Evolutionary conservation across 2,888 invertebrate species (phyloP).

Genomic region (Torymus tubicola): DNA sequence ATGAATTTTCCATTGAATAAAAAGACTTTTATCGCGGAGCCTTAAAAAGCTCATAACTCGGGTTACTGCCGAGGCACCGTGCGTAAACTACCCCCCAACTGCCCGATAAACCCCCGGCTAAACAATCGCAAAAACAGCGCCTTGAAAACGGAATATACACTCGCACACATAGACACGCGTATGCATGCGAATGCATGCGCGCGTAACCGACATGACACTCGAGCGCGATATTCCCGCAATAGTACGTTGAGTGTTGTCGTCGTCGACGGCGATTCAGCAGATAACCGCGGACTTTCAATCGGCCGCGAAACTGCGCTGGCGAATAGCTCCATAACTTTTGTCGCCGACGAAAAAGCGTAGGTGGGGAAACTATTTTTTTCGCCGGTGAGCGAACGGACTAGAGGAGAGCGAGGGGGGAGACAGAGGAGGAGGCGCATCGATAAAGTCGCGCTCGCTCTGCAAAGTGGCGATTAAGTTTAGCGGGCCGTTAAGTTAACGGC

Average conservation of each 20-base stretch:
- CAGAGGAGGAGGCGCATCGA: conserved; percentile 30
- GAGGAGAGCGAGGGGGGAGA: not conserved
- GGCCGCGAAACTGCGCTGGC: conserved; percentile 42
- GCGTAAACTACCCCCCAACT: too few relatives aligned
- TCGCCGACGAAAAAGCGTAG: conserved; percentile 17
- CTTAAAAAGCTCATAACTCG: too few relatives aligned
- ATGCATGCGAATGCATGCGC: too few relatives aligned
- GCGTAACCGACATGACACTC: too few relatives aligned
- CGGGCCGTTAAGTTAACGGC: conserved; percentile 62
- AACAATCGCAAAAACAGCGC: too few relatives aligned
- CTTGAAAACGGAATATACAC: too few relatives aligned
- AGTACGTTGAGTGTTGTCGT: conserved; percentile 36
- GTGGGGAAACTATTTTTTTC: conserved; percentile 12
- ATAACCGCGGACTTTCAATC: conserved; percentile 47
- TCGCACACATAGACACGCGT: too few relatives aligned
- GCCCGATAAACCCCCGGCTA: too few relatives aligned
- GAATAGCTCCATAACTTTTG: too few relatives aligned
- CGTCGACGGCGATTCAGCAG: conserved; percentile 37
- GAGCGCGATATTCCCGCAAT: not conserved
- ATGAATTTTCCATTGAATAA: too few relatives aligned
- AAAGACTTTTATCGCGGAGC: too few relatives aligned
- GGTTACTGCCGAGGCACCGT: too few relatives aligned
- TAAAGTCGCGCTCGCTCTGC: conserved; percentile 41
- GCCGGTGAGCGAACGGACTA: not conserved
- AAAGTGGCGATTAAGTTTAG: conserved; percentile 64